Base-by-base conservation (phyloP, 92 coral and sea anemone genomes). In the Parazoanthus darwini region DNA sequence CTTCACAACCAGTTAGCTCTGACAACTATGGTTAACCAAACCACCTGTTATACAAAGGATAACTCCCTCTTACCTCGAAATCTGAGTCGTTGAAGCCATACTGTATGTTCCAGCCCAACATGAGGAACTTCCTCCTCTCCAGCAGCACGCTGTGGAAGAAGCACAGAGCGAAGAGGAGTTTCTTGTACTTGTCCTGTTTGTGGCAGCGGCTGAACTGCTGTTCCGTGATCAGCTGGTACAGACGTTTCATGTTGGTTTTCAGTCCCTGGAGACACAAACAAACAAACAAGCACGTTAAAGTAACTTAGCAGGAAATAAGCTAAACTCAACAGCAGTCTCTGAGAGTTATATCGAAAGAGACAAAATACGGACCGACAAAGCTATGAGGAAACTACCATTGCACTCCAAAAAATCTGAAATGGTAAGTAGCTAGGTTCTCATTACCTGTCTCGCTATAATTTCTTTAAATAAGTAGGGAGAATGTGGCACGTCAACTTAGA, bases 181-280 rank as follows among this genome's bases (percentile, higher is more conserved):
- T 97, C 93, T 92, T 97, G 97, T 97, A 97, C 82, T 97, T 97
- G 87, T 97, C 99, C 92, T 97, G 99, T 77, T 91, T 97, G 91
- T 97, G 99, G 70, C 99, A 96, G 63, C 99, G 97, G 15, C 83
- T 70, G 88, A 97, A 97, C 91, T 97, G 99, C 70, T 97, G 98
- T 3, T 97, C 99, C 6, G 99, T 97, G 87, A 97, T 91, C 92
- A 97, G 93, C 90, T 97, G 99, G 90, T 97, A 97, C 23, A 97
- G 92, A 48, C 99, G 98, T 91, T 97, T 97, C 99, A 97, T 94
- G 94, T 97, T 97, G 37, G 99, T 98, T 82, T 97, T 97, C 66
- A 97, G 90, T 42, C 99, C 99, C 99, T 97, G 86, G 0, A 50
- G 33, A 78, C 46, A 54, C 71, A 79, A 43, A 26, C 14, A 89